Conservation (phyloP, 2,797 vertebrate species). For the Anolis apletophallus region DNA sequence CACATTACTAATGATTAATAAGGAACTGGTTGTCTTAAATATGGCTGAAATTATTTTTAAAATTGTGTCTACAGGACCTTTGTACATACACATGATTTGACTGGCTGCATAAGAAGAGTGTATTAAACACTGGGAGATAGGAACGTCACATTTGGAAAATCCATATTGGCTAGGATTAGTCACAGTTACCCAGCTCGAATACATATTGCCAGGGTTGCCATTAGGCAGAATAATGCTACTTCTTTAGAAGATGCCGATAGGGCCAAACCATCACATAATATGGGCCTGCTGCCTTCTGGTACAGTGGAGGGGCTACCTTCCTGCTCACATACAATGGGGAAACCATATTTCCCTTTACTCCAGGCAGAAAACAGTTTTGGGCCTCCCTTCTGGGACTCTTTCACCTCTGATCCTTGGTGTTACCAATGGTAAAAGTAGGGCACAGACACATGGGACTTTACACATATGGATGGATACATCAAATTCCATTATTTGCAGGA, state of each 20-base stretch:
- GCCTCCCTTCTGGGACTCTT: neutral
- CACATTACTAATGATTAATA: neutral
- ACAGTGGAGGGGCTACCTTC: neutral
- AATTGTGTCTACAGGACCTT: neutral
- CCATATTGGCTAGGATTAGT: neutral
- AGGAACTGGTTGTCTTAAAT: neutral
- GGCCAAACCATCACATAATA: neutral
- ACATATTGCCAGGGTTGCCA: neutral
- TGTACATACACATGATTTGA: neutral
- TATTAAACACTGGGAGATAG: no score
- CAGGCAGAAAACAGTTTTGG: neutral
- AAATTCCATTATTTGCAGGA: neutral
- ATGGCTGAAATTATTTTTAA: neutral
- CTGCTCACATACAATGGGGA: neutral
- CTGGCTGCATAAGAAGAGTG: no score
- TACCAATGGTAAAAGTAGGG: no score
- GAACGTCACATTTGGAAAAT: neutral
- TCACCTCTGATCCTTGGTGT: neutral
- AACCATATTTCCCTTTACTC: neutral
- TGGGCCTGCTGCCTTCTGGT: neutral
- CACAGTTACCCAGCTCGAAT: neutral
- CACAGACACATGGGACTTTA: neutral
- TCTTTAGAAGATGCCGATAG: neutral
- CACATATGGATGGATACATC: neutral
- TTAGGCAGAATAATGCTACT: no score